These are phyloP conservation scores for Leucophenga maculata DNA, from an alignment of 2,888 invertebrate genomes.

Conservation along the genomic window DNA sequence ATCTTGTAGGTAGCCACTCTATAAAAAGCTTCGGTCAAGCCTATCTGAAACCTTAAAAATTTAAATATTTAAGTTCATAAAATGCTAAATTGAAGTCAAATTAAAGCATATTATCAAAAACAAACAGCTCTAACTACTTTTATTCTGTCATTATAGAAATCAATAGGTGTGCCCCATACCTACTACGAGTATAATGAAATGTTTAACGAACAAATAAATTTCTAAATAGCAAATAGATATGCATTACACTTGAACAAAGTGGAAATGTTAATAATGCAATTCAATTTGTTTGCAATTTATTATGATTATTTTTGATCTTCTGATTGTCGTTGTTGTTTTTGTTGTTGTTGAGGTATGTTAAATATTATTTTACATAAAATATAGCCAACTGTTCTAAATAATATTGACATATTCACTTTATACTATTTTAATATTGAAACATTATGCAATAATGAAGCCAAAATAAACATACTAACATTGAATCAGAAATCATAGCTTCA, in stretches of 20 bases:
- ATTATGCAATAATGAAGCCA: conserved; percentile 18
- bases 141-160: not conserved
- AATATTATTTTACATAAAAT: not conserved
- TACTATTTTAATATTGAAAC: not conserved
- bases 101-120: too few relatives aligned
- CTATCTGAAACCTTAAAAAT: too few relatives aligned
- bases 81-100: too few relatives aligned
- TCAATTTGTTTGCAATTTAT: conserved; percentile 5
- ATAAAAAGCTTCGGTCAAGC: too few relatives aligned
- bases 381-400: conserved; percentile 31
- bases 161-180: not conserved
- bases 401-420: conserved; percentile 43
- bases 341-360: not conserved
- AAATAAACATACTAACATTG: not conserved
- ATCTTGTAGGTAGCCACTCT: too few relatives aligned
- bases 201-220: conserved; percentile 22
- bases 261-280: conserved; percentile 13
- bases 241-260: conserved; percentile 11
- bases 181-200: not conserved
- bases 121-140: too few relatives aligned
- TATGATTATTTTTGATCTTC: conserved; percentile 9
- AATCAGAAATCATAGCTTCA: not conserved
- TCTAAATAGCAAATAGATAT: not conserved
- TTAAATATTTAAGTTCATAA: too few relatives aligned
- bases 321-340: conserved; percentile 6